phyloP scores from a whole-genome alignment of 2,888 invertebrate genomes.

The Mystacides longicornis region DNA sequence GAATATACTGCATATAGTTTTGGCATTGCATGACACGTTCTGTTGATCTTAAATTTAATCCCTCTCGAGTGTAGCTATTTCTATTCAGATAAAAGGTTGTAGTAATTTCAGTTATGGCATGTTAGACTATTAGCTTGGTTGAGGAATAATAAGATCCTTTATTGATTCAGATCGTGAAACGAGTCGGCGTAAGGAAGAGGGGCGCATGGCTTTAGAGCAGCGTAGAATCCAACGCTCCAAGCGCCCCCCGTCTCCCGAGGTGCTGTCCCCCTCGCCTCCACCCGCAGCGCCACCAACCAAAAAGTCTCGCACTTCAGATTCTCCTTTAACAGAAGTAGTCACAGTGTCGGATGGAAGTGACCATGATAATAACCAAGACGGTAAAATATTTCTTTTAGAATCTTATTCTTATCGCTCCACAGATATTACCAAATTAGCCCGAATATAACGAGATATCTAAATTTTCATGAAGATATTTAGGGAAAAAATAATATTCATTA shows the following conservation, averaged over 20 bases:
- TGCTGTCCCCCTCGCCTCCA: conserved; percentile 24
- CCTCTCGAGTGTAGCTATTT: no score
- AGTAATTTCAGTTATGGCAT: no score
- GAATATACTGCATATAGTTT: no score
- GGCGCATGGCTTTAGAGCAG: conserved; percentile 65
- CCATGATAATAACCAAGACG: conserved; percentile 41
- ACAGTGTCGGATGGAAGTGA: conserved; percentile 47
- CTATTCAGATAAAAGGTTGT: no score
- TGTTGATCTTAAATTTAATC: no score
- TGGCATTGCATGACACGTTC: no score
- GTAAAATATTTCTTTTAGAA: conserved; percentile 6
- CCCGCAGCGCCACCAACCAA: conserved; percentile 24
- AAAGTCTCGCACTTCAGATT: conserved; percentile 29
- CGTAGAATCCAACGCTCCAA: conserved; percentile 54
- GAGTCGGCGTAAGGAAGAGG: conserved; percentile 69
- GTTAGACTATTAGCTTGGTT: no score
- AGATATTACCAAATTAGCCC: no score
- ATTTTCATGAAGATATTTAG: no score
- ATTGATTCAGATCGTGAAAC: conserved; percentile 56
- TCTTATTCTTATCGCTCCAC: no score
- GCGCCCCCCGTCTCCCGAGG: conserved; percentile 37
- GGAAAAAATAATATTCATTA: no score
- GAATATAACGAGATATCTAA: no score
- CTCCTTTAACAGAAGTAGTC: conserved; percentile 39
- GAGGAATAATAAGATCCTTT: background rate